Evolutionary conservation across 2,113 vertebrate genomes (phyloP).

Genomic region (Tragelaphus strepsiceros): DNA sequence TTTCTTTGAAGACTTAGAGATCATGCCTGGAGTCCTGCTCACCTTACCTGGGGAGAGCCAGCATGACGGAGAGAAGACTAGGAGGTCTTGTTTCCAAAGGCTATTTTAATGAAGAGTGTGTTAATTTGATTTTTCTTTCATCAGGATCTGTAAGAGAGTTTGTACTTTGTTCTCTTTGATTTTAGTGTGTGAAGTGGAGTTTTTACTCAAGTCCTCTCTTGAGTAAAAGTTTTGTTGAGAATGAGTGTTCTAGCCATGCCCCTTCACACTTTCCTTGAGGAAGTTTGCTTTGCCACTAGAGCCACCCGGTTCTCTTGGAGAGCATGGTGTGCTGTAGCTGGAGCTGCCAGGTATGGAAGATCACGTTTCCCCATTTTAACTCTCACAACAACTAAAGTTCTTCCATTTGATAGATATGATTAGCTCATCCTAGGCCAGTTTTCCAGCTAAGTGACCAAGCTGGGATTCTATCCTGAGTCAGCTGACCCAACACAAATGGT

Average conservation of each 20-base stretch:
- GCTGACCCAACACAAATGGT: not conserved
- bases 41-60: not conserved
- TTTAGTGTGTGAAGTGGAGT: not conserved
- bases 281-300: not conserved
- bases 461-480: not conserved
- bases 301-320: not conserved
- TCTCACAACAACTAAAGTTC: not conserved
- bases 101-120: not conserved
- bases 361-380: not conserved
- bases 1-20: slow-evolving; percentile 3
- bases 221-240: not conserved
- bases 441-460: not conserved
- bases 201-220: not conserved
- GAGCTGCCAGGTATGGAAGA: not conserved
- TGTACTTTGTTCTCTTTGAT: not conserved
- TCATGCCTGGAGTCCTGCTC: not conserved
- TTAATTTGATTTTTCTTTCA: not conserved
- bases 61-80: not conserved
- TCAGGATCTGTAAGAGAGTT: not conserved
- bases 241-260: accelerated
- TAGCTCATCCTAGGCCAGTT: not conserved
- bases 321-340: accelerated
- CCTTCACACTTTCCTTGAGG: not conserved
- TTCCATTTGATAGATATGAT: not conserved
- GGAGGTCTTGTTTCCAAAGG: not conserved